These are phyloP conservation scores for Xenopus laevis DNA, from an alignment of 2,113 vertebrate genomes.

Conservation along the genomic window DNA sequence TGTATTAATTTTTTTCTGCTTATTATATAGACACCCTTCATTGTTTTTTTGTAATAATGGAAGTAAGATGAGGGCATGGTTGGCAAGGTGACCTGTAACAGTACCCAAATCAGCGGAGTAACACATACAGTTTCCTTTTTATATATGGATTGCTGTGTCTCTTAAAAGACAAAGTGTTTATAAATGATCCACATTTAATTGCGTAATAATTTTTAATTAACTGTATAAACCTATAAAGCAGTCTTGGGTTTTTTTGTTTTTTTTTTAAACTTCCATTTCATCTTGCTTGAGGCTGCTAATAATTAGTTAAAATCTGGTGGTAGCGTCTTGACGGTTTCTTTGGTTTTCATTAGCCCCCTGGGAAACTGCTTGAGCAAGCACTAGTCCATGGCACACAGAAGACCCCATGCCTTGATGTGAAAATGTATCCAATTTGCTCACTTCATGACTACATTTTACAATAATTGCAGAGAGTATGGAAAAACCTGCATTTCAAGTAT, in stretches of 20 bases:
- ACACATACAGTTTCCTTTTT: conserved; percentile 21
- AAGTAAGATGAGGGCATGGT: not conserved
- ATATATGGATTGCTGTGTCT: conserved; percentile 1
- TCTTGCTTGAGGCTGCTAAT: conserved; percentile 12
- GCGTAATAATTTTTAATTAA: conserved; percentile 36
- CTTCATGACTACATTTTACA: no score
- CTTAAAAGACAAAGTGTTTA: conserved; percentile 19
- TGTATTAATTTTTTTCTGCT: conserved; percentile 28
- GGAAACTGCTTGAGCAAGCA: conserved; percentile 43
- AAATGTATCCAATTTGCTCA: no score
- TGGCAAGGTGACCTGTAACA: conserved; percentile 32
- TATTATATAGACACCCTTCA: conserved; percentile 22
- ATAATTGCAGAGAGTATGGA: no score
- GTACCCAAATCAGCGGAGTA: not conserved
- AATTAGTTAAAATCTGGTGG: conserved; percentile 46
- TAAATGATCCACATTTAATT: conserved; percentile 42
- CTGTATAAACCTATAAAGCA: conserved; percentile 47
- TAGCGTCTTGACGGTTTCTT: conserved; percentile 51
- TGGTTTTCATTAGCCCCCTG: conserved; percentile 47
- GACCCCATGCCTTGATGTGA: no score
- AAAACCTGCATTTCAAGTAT: no score
- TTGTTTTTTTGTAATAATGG: conserved; percentile 4
- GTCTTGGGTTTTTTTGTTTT: conserved; percentile 31
- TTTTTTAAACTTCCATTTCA: not conserved
- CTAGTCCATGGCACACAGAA: not conserved